Base-by-base conservation (phyloP, 2,113 vertebrate species). In the Thryonomys swinderianus region DNA sequence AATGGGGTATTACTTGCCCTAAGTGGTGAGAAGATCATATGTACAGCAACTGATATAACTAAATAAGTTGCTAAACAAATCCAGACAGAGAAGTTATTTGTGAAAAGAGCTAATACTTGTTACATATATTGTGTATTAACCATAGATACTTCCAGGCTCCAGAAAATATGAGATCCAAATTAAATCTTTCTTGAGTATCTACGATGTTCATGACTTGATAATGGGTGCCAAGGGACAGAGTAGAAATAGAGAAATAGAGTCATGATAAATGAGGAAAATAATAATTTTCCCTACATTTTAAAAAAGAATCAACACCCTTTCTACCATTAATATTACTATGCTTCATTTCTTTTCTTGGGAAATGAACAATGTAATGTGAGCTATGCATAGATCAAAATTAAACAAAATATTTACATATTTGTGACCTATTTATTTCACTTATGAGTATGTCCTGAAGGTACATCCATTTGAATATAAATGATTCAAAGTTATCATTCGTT, bases 91-190 rank as follows among this genome's bases (percentile, higher is more conserved):
- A 2, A 87, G 27, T 34, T 93, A 79, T 71, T 86, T 93, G 9
- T 53, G 92, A 82, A 82, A 71, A 93, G 48, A 91, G 93, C 85
- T 91, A 90, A 87, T 66, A 20, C 7, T 55, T 21, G 85, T 67
- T 67, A 69, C 25, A 95, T 21, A n/a, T 91, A 74, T 81, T 40
- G 42, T n/a, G 74, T 95, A 55, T 84, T 89, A 93, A 73, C n/a
- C 86, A 69, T 81, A 81, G 78, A 17, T 88, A 23, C 2, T 51
- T 71, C 23, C 11, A 88, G 53, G 37, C 8, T 64, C 69, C 40
- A 92, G 57, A 30, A 92, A 88, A 87, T 87, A 79, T 40, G 27
- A 90, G 27, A 5, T 37, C 51, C 61, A 59, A 94, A 94, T 67
- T 86, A 85, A 59, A 51, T 34, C 27, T 74, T 96, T 76, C 76